Percentiles rank a stretch among this genome's conserved stretches.
phyloP scores from a whole-genome alignment of 2,888 invertebrate genomes.

The Bruchidius siliquastri region DNA sequence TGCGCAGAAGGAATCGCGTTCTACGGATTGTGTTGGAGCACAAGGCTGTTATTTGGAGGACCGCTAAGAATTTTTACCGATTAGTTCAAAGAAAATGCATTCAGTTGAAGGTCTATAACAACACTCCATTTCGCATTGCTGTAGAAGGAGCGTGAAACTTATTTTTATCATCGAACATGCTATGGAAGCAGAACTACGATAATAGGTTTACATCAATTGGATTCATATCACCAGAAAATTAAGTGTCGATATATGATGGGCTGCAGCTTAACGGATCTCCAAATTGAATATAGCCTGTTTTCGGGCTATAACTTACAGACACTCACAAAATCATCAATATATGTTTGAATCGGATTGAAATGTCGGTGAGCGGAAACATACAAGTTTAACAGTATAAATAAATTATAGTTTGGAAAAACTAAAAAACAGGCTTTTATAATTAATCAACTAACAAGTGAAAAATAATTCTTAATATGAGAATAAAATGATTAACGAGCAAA shows the following conservation, averaged over 20 bases:
- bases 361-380: neutral
- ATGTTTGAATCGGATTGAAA: neutral
- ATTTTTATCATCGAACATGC: neutral
- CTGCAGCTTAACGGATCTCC: neutral
- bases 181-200: conserved; percentile 3
- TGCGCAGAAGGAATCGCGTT: too few species aligned
- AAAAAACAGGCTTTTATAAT: too few species aligned
- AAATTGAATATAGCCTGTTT: conserved; percentile 2
- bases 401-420: too few species aligned
- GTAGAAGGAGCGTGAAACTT: neutral
- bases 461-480: too few species aligned
- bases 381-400: too few species aligned
- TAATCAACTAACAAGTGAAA: too few species aligned
- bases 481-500: too few species aligned
- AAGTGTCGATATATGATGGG: conserved; percentile 6
- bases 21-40: too few species aligned
- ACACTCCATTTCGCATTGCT: neutral
- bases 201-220: conserved; percentile 7
- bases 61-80: too few species aligned
- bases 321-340: neutral
- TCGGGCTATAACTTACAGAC: neutral
- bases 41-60: too few species aligned
- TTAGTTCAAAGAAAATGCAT: too few species aligned
- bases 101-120: neutral
- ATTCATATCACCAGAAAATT: conserved; percentile 12